These are phyloP conservation scores for Ennomos quercinarius DNA, from an alignment of 2,888 invertebrate genomes.

Conservation along the genomic window DNA sequence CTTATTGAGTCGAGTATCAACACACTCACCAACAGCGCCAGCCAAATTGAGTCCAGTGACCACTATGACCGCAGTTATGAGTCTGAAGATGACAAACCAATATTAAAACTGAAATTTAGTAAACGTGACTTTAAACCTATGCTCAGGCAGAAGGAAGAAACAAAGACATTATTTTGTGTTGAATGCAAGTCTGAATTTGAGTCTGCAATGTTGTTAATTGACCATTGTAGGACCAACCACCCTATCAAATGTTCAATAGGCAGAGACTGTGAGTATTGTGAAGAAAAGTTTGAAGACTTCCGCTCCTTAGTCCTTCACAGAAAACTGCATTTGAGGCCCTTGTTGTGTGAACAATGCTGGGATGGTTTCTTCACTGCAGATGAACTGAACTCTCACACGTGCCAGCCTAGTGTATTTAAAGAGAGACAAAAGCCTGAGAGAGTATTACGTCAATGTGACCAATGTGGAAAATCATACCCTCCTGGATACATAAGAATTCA, in stretches of 20 bases:
- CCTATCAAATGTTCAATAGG: constrained; percentile 64
- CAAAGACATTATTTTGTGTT: constrained; percentile 65
- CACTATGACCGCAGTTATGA: constrained; percentile 62
- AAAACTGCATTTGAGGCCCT: constrained; percentile 74
- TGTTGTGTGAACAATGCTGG: constrained; percentile 78
- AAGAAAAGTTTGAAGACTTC: constrained; percentile 78
- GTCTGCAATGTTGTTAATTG: constrained; percentile 57
- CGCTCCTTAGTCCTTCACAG: constrained; percentile 72
- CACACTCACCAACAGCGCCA: constrained; percentile 55
- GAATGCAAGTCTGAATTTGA: constrained; percentile 73
- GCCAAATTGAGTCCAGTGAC: constrained; percentile 55
- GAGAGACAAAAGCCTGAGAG: constrained; percentile 61
- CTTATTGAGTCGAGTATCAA: constrained; percentile 71
- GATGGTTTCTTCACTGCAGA: constrained; percentile 66
- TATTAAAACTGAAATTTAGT: constrained; percentile 43
- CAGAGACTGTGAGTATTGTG: constrained; percentile 76
- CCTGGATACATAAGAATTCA: constrained; percentile 78
- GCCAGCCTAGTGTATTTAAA: constrained; percentile 63
- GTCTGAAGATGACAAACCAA: constrained; percentile 56
- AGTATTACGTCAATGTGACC: constrained; percentile 73
- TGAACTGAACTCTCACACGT: constrained; percentile 63
- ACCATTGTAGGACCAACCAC: constrained; percentile 71
- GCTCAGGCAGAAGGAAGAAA: constrained; percentile 44
- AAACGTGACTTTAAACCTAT: constrained; percentile 47
- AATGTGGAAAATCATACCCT: constrained; percentile 81